Evolutionary conservation across 92 coral and sea anemone genomes (phyloP), one percentile per base, ranked within the genome.

Genomic region (Isaurus tuberculatus): DNA sequence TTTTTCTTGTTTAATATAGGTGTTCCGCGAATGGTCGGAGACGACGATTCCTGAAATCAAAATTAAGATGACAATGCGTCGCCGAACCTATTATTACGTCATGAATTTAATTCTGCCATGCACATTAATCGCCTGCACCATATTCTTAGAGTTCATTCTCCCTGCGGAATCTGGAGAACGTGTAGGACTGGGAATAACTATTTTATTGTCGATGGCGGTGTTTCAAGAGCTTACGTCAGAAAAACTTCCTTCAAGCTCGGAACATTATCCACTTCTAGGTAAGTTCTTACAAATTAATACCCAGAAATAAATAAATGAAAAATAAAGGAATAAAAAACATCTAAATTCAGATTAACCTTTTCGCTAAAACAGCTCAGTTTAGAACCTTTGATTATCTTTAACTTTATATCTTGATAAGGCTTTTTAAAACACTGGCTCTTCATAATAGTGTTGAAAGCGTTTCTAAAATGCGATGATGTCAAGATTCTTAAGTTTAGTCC

Each of bases 91-190:
- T 66, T 93, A 93, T 78, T 93, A 93, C 90, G 95, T 93, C 72
- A 93, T 93, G 98, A 93, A 92, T 65, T 81, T 93, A 78, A 93
- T 93, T 79, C 83, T 93, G 30, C 98, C 98, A 20, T 93, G 98
- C 61, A 93, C 98, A 11, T 86, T 93, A 20, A 93, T 93, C 19
- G 98, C 98, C 27, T 93, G 98, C 71, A 93, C 98, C 69, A 93
- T 93, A 83, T 93, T 93, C 88, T 79, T 93, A 70, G 98, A 91
- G 87, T 93, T 93, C 72, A 93, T 93, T 89, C 98, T 93, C 48
- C 98, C 98, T 27, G 98, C 98, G 69, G 98, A 93, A 51, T 93
- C 98, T 22, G 98, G 98, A 19, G 98, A 93, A 77, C 92, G 98
- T 57, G 98, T 93, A 20, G 98, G 95, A 44, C 89, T 93, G 69